A percentile compares a stretch with the other conserved stretches of the same genome.
These are phyloP conservation scores for Noctilio leporinus DNA, from an alignment of 2,113 vertebrate species.

Conservation along the genomic window DNA sequence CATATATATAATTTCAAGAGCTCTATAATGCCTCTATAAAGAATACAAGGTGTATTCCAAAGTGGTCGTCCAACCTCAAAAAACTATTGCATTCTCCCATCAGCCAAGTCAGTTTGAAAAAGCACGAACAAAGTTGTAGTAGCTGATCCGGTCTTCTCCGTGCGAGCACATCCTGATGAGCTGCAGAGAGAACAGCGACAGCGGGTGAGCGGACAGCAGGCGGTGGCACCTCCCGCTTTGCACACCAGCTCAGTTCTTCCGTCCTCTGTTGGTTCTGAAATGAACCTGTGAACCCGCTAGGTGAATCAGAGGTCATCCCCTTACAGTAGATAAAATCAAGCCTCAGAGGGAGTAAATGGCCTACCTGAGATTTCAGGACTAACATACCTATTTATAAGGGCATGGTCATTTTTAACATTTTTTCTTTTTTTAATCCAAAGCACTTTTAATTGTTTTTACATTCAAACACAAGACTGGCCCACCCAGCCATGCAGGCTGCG, in stretches of 20 bases:
- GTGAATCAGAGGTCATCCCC: neutral
- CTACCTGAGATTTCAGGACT: neutral
- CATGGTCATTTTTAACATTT: neutral
- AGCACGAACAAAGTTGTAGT: conserved; percentile 74
- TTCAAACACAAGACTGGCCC: neutral
- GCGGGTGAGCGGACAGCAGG: neutral
- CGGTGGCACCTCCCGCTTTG: no score
- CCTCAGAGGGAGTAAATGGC: neutral
- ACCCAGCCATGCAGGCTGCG: neutral
- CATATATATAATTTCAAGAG: neutral
- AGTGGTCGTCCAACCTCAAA: neutral
- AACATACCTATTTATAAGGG: neutral
- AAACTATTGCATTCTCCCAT: neutral
- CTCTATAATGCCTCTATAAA: neutral
- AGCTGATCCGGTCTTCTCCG: conserved; percentile 74
- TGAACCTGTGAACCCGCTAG: neutral
- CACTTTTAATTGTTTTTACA: neutral
- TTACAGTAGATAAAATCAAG: neutral
- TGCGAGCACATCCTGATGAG: conserved; percentile 75
- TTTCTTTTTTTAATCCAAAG: neutral
- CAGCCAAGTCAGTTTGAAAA: conserved; percentile 67
- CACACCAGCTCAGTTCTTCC: neutral
- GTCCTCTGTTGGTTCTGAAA: neutral
- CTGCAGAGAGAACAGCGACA: conserved; percentile 51
- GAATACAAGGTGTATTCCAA: neutral